Evolutionary conservation across 2,888 invertebrate genomes (phyloP), one percentile per base, ranked within the genome.

Genomic region (Frankliniella intonsa): DNA sequence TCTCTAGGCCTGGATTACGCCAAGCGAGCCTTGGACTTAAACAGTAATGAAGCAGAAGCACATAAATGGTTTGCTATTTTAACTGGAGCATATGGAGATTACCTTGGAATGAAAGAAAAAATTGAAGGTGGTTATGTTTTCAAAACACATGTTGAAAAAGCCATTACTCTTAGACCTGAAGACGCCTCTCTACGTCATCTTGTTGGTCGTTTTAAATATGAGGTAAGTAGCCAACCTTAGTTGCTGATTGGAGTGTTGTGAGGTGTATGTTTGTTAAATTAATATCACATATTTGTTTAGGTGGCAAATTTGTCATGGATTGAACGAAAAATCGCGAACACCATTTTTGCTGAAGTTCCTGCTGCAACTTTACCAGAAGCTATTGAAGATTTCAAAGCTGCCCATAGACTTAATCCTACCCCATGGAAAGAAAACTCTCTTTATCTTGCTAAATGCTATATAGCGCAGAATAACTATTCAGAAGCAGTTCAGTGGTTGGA

Each of bases 1-100:
- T 80, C 19, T 85, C 80, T 84, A 91, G 92, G 93, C 80, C 88
- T 91, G 80, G 88, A 90, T 65, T 89, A 89, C 83, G 93, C 92
- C 82, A 87, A 89, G 82, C 87, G 87, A 83, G 90, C 92, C 27
- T 86, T 94, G 49, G 86, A 89, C 80, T 83, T 90, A 7, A 88
- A 90, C 83, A 87, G 89, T 0, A 86, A 88, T 27, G 88, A 90
- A 85, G 88, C 91, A 0, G 90, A 92, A 85, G 90, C 91, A 22
- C 93, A 94, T 87, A 94, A 94, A 87, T 94, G 94, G 94, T 92
- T 90, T 87, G 94, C 94, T 3, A 91, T 94, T 81, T 89, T 93
- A 19, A 86, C 93, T 81, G 94, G 94, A 22, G 88, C 90, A 80
- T 87, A 91, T 81, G 90, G 90, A 51, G 91, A 93, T 82, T 91